These are phyloP conservation scores for Channa striata DNA, from an alignment of 2,797 vertebrate genomes.

Conservation along the genomic window DNA sequence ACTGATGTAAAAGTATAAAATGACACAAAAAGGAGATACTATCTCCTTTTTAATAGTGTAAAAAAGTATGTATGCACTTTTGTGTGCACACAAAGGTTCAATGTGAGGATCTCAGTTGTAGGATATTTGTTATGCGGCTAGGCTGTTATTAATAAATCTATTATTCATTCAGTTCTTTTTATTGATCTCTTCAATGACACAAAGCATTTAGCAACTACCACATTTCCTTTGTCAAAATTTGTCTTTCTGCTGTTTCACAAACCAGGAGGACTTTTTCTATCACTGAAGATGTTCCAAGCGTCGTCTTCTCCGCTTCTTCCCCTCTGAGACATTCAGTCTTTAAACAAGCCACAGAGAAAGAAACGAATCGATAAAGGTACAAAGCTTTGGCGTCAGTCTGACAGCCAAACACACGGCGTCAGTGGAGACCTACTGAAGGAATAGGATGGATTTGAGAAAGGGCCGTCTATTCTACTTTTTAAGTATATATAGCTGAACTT, in stretches of 20 bases:
- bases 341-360: conserved; percentile 26
- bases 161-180: neutral
- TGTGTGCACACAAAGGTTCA: no score
- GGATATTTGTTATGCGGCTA: neutral
- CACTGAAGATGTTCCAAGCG: conserved; percentile 3
- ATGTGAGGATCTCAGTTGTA: no score
- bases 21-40: no score
- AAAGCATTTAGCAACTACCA: neutral
- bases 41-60: no score
- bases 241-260: neutral
- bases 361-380: conserved; percentile 38
- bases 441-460: conserved; percentile 19
- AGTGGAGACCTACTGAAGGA: conserved; percentile 20
- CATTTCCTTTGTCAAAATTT: neutral
- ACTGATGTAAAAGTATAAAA: no score
- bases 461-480: neutral
- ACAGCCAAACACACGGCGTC: conserved; percentile 31
- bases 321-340: conserved; percentile 12
- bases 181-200: neutral
- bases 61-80: no score
- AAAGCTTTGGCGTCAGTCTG: conserved; percentile 32
- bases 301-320: neutral
- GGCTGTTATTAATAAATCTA: neutral
- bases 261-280: neutral
- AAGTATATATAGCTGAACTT: no score